Base-by-base conservation (phyloP, 2,113 vertebrate genomes). In the Kryptolebias marmoratus region DNA sequence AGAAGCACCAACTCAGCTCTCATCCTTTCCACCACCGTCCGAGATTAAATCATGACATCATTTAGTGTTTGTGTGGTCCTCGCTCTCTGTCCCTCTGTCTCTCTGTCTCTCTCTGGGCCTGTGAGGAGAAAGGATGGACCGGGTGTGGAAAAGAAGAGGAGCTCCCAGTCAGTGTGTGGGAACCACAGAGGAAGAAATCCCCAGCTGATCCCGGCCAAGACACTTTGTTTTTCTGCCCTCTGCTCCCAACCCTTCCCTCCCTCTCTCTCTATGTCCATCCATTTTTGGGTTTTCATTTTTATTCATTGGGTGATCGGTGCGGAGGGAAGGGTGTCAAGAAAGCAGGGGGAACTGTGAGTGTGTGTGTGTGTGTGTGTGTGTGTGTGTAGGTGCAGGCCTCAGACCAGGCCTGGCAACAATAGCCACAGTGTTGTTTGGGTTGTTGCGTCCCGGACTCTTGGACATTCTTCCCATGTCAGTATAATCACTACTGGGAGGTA, bases 401-500 rank as follows among this genome's bases (percentile, higher is more conserved):
- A 95, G 95, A 95, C 95, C 95, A 88, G 93, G 90, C 73, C 86
- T 85, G 63, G 69, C 94, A 95, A 99, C 97, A 99, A 99, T 98
- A 95, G 93, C 88, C 83, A 87, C 95, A 97, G 96, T 98, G 96
- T 99, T 97, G 96, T 96, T 95, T 95, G 93, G 94, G 93, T 94
- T 96, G 90, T 92, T 95, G 94, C 92, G 94, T 96, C 94, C 94
- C 93, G 91, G 95, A 96, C 95, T 96, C 95, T 97, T 95, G 95
- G 95, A 97, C 96, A 98, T 98, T 97, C 97, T 98, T 98, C 96
- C 97, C 96, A 97, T 98, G 96, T 98, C 96, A 96, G 96, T 96
- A 98, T 98, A 98, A 98, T 97, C 96, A 97, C 96, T 97, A 96
- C 96, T 98, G 97, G 97, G 97, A 98, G 97, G 97, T 97, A 97